Evolutionary conservation across 2,113 vertebrate species (phyloP).

Genomic region (Takifugu flavidus): DNA sequence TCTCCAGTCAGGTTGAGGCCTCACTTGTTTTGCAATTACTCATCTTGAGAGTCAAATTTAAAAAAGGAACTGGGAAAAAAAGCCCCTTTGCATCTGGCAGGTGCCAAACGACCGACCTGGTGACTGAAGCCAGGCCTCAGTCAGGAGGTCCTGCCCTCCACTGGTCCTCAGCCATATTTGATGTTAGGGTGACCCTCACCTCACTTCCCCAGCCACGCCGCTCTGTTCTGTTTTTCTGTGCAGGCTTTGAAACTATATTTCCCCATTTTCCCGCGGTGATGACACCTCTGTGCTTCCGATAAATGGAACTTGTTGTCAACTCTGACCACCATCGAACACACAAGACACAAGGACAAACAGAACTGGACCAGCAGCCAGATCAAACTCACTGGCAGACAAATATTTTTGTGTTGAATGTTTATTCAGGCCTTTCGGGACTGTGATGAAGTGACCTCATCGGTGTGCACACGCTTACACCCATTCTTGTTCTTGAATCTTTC

Average conservation of each 20-base stretch:
- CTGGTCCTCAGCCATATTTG: constrained; percentile 14
- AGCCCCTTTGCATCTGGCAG: neutral
- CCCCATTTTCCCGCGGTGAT: neutral
- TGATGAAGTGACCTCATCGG: constrained; percentile 40
- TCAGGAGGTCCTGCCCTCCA: constrained; percentile 41
- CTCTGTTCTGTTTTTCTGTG: neutral
- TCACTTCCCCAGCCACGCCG: neutral
- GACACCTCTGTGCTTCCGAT: constrained; percentile 14
- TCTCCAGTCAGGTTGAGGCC: too few species aligned
- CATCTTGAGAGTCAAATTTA: too few species aligned
- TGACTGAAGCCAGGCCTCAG: constrained; percentile 26
- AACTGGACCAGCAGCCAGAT: constrained; percentile 35
- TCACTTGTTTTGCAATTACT: too few species aligned
- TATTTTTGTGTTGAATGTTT: constrained; percentile 56
- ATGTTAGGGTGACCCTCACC: constrained; percentile 51
- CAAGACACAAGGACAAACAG: constrained; percentile 48
- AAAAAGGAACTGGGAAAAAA: neutral
- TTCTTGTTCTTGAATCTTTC: too few species aligned
- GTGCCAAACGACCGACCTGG: constrained; percentile 33
- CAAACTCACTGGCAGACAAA: constrained; percentile 43
- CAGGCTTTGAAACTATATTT: neutral
- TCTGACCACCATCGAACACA: constrained; percentile 33
- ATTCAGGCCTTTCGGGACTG: constrained; percentile 44
- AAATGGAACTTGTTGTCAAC: constrained; percentile 52
- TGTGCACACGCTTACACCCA: constrained; percentile 1